Evolutionary conservation across 1,140 invertebrate genomes (phyloP), one percentile per base, ranked within the genome.

Genomic region (Homarus americanus): DNA sequence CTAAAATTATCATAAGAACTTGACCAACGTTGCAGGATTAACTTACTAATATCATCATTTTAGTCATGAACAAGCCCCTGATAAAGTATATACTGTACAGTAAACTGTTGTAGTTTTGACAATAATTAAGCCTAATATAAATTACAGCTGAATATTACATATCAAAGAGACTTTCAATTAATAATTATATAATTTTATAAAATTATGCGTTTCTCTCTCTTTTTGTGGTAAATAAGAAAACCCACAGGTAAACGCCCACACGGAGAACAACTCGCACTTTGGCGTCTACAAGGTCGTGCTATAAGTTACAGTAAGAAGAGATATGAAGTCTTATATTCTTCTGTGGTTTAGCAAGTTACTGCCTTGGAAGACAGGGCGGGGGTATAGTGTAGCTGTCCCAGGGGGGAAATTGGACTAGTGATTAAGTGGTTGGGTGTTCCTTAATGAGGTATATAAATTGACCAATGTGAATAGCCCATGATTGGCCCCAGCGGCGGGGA

Each of bases 361-460:
- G n/a, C 20, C 15, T 15, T 17, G 78, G 40, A 24, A 17, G 9
- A 36, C 34, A 32, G 28, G 73, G 34, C 24, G 78, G 32, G 36
- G 49, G 78, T 20, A n/a, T 15, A 38, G 24, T 75, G 34, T 38
- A 38, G 41, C 73, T 38, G 40, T 24, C 20, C 17, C 24, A 80
- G 28, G 41, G 17, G 40, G 78, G 41, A 66, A 66, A 63, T 82
- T 66, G 58, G 80, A 34, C 32, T 49, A 58, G 44, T 58, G 58
- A 66, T 82, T 66, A 82, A 63, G 44, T 63, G 49, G 49, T 3
- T n/a, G 20, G 78, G 40, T 75, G 49, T 82, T 82, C 20, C 28
- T 36, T 82, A 79, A 79, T 79, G 76, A 79, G 76, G 44, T 49
- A 49, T n/a, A 38, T 38, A 34, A 38, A 79, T 79, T 79, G 76